Evolutionary conservation across 2,888 invertebrate genomes (phyloP).

Genomic region (Rhagonycha fulva): DNA sequence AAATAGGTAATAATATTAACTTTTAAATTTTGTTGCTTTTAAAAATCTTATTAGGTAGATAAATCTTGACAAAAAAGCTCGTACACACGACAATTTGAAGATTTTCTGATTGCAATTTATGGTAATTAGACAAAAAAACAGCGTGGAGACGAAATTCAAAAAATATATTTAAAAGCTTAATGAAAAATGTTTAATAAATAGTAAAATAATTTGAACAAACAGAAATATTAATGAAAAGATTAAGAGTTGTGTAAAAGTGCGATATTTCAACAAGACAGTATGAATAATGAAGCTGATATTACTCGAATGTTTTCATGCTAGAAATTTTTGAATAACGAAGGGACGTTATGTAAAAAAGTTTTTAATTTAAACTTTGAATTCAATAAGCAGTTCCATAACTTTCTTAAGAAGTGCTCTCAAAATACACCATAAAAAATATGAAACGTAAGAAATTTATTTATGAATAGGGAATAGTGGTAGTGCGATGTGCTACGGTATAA

Average conservation of each 20-base stretch:
- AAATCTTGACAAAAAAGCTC: not conserved
- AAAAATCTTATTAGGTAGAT: not conserved
- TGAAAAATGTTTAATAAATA: too few species aligned
- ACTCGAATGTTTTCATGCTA: not conserved
- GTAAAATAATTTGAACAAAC: too few species aligned
- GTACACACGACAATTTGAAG: not conserved
- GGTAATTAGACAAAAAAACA: too few species aligned
- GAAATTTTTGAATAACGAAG: not conserved
- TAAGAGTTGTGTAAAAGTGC: not conserved
- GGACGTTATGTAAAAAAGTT: not conserved
- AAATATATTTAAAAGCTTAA: too few species aligned
- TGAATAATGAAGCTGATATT: not conserved
- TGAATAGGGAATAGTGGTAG: not conserved
- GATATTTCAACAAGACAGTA: not conserved
- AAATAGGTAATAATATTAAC: not conserved
- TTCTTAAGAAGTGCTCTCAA: not conserved
- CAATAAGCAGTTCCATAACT: not conserved
- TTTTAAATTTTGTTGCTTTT: not conserved
- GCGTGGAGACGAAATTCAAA: too few species aligned
- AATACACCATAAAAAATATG: not conserved
- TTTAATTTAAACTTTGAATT: not conserved
- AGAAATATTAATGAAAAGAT: not conserved
- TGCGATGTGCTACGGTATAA: too few species aligned
- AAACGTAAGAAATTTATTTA: not conserved
- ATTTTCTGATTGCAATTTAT: not conserved